Evolutionary conservation across 2,797 vertebrate genomes (phyloP), one percentile per base, ranked within the genome.

Genomic region (Poecilia gillii): DNA sequence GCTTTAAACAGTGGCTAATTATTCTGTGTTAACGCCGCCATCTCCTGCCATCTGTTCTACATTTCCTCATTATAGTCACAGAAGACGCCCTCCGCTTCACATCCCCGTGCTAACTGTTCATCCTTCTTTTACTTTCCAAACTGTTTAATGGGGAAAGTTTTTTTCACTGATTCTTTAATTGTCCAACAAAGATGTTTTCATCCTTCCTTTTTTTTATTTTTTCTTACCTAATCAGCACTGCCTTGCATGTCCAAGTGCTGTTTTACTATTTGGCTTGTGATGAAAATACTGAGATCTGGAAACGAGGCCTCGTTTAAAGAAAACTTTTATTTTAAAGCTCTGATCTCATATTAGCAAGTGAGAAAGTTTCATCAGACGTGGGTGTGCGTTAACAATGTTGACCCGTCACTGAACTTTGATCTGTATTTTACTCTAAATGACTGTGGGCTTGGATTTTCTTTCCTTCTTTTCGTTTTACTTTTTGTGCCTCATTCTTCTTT

Each of bases 111-210:
- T 84, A 88, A 78, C 43, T 71, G 57, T 83, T 90, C 76, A 70
- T 75, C 75, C n/a, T 13, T 88, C 79, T 57, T 86, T 86, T 87
- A 76, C 88, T 89, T 87, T 81, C 78, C 70, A 86, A 45, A 68
- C 73, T 41, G 76, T 87, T 86, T 85, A 84, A 90, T 59, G 77
- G 70, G 57, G 79, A 72, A 88, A 59, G 73, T 89, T 89, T 87
- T 91, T 90, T 88, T 88, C 57, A 90, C 84, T 92, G 83, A 89
- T 90, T 85, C 81, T 86, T 86, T 93, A 91, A 93, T 91, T 93
- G 80, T 91, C 87, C 80, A 83, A 86, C 93, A 93, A 93, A 93
- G 81, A 87, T 91, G 18, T 90, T 92, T 89, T 90, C 76, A 72
- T 87, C 70, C 87, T 84, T 87, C 23, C 6, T 41, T 76, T 71